Percentiles rank a stretch among this genome's conserved stretches.
These are phyloP conservation scores for Solea solea DNA, from an alignment of 2,113 vertebrate species.

Conservation along the genomic window DNA sequence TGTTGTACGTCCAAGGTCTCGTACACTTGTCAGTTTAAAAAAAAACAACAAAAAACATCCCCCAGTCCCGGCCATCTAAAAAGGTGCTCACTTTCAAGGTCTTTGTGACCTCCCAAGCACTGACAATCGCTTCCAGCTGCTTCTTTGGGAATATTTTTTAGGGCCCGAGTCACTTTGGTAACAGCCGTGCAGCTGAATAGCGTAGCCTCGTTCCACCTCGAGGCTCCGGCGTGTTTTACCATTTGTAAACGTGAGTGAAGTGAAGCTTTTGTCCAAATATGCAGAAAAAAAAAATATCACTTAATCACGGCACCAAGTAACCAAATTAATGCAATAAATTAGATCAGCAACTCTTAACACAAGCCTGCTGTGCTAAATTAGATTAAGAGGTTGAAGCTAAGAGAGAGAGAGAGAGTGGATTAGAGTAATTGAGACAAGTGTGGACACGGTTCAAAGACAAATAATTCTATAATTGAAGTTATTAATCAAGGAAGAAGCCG, in stretches of 20 bases:
- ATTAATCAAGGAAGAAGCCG: background rate
- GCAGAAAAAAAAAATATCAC: constrained; percentile 20
- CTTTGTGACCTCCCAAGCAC: constrained; percentile 48
- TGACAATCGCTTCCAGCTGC: constrained; percentile 75
- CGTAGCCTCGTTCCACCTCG: constrained; percentile 60
- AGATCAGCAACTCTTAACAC: constrained; percentile 11
- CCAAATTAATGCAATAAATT: constrained; percentile 12
- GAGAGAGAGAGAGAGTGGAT: background rate
- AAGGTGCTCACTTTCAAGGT: constrained; percentile 68
- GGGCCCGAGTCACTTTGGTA: constrained; percentile 65
- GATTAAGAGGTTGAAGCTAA: background rate
- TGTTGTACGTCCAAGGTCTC: constrained; percentile 68
- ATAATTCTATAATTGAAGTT: background rate
- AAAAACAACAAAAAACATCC: constrained; percentile 54
- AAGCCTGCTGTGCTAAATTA: background rate
- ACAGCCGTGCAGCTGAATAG: constrained; percentile 67
- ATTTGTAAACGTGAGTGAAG: background rate
- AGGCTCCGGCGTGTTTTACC: constrained; percentile 18
- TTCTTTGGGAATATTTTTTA: constrained; percentile 62
- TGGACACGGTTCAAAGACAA: background rate
- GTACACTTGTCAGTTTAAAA: constrained; percentile 54
- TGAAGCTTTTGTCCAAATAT: constrained; percentile 4
- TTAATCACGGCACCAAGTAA: constrained; percentile 2
- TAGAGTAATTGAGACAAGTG: background rate
- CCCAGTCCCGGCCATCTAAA: constrained; percentile 34